Conservation (phyloP, 2,888 invertebrate genomes). For the Ochropleura plecta region DNA sequence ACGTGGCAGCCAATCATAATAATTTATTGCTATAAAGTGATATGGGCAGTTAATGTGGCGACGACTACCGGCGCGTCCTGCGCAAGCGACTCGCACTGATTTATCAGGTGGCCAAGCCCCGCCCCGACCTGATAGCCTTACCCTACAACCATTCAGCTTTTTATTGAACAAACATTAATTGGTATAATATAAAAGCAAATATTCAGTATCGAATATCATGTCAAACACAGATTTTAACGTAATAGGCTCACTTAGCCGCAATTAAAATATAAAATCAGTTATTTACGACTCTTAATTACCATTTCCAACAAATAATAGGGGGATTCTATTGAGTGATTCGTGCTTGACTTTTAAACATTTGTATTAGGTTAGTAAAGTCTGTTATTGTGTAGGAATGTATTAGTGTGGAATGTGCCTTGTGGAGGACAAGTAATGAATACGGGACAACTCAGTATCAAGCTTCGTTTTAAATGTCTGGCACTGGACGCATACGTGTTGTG, state of each 20-base stretch:
- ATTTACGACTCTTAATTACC: slow-evolving; percentile 61
- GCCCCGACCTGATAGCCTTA: slow-evolving; percentile 57
- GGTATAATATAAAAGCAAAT: slow-evolving; percentile 43
- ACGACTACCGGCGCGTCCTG: slow-evolving; percentile 46
- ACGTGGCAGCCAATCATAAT: slow-evolving; percentile 76
- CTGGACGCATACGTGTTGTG: background rate
- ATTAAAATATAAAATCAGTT: slow-evolving; percentile 61
- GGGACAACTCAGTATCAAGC: slow-evolving; percentile 26
- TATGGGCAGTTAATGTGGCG: slow-evolving; percentile 73
- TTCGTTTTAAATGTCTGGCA: slow-evolving; percentile 20
- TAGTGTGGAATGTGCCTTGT: slow-evolving; percentile 20
- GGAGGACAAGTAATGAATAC: slow-evolving; percentile 21
- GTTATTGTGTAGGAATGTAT: slow-evolving; percentile 10
- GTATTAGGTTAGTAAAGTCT: slow-evolving; percentile 27
- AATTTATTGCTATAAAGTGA: slow-evolving; percentile 81
- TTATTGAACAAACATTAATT: slow-evolving; percentile 46
- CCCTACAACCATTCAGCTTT: slow-evolving; percentile 52
- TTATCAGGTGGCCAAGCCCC: slow-evolving; percentile 70
- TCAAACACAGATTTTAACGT: slow-evolving; percentile 38
- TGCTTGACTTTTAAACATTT: slow-evolving; percentile 37
- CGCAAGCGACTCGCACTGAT: slow-evolving; percentile 63
- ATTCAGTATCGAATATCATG: slow-evolving; percentile 40
- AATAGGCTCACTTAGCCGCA: slow-evolving; percentile 47
- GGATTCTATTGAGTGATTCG: slow-evolving; percentile 31
- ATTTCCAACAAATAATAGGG: slow-evolving; percentile 54